Evolutionary conservation across 2,113 vertebrate genomes (phyloP).

Genomic region (Catharus bicknelli): DNA sequence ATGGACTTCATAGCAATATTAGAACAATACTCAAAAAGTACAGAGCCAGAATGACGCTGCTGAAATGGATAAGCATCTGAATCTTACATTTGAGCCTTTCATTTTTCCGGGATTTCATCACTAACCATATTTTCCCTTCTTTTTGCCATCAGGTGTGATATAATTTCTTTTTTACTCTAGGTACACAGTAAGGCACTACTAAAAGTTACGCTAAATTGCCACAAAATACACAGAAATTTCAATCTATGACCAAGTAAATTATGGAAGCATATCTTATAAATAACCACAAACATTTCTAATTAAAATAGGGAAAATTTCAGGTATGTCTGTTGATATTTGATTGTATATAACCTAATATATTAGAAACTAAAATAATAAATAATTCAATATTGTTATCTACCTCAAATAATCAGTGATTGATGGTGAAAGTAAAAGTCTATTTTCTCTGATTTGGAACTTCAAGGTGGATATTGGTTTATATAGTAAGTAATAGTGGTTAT

Average conservation of each 20-base stretch:
- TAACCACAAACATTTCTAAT: slow-evolving; percentile 57
- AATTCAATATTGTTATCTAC: slow-evolving; percentile 72
- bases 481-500: slow-evolving; percentile 34
- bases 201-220: slow-evolving; percentile 50
- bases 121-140: slow-evolving; percentile 58
- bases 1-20: slow-evolving; percentile 75
- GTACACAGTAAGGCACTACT: slow-evolving; percentile 57
- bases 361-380: slow-evolving; percentile 47
- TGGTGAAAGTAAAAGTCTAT: slow-evolving; percentile 56
- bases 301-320: slow-evolving; percentile 63
- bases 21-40: slow-evolving; percentile 57
- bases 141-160: slow-evolving; percentile 54
- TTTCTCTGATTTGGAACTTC: slow-evolving; percentile 47
- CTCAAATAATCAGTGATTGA: slow-evolving; percentile 67
- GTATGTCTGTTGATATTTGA: slow-evolving; percentile 22
- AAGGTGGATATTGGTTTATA: slow-evolving; percentile 30
- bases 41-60: slow-evolving; percentile 53
- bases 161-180: slow-evolving; percentile 63
- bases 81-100: slow-evolving; percentile 65
- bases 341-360: slow-evolving; percentile 59
- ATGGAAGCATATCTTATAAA: slow-evolving; percentile 58
- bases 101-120: slow-evolving; percentile 53
- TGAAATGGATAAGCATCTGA: slow-evolving; percentile 63
- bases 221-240: slow-evolving; percentile 52
- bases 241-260: slow-evolving; percentile 57